These are phyloP conservation scores for Prinia subflava DNA, from an alignment of 2,113 vertebrate species.

Conservation along the genomic window DNA sequence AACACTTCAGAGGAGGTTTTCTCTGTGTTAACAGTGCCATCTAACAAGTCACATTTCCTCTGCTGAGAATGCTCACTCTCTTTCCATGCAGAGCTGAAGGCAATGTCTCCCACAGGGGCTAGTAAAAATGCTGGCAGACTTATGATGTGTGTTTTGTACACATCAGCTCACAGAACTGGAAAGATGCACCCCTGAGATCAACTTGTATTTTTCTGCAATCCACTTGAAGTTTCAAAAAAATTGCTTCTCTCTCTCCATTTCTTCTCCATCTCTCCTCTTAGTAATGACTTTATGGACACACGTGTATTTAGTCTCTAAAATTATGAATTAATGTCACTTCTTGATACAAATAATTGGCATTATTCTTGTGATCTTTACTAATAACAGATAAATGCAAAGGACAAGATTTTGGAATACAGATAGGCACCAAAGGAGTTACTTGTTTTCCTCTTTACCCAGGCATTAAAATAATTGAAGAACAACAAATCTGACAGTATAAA, in stretches of 20 bases:
- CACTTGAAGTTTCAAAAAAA: not conserved
- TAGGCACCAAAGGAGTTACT: not conserved
- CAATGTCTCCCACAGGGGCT: not conserved
- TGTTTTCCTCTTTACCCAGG: not conserved
- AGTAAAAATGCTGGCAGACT: conserved; percentile 3
- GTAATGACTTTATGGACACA: not conserved
- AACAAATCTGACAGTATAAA: not conserved
- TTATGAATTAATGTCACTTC: not conserved
- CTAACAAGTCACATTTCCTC: not conserved
- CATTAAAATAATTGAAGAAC: not conserved
- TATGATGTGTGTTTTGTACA: conserved; percentile 6
- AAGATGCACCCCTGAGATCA: not conserved
- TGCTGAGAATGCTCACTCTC: not conserved
- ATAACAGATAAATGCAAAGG: not conserved
- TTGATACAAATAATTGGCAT: not conserved
- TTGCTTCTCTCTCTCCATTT: not conserved
- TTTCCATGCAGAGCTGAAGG: not conserved
- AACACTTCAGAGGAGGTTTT: not conserved
- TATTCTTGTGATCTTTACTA: not conserved
- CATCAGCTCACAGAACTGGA: not conserved
- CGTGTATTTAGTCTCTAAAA: not conserved
- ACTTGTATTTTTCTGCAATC: not conserved
- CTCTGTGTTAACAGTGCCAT: not conserved
- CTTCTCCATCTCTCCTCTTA: not conserved
- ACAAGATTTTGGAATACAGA: not conserved